Evolutionary conservation across 2,797 vertebrate genomes (phyloP).

Genomic region (Danio tinwini): DNA sequence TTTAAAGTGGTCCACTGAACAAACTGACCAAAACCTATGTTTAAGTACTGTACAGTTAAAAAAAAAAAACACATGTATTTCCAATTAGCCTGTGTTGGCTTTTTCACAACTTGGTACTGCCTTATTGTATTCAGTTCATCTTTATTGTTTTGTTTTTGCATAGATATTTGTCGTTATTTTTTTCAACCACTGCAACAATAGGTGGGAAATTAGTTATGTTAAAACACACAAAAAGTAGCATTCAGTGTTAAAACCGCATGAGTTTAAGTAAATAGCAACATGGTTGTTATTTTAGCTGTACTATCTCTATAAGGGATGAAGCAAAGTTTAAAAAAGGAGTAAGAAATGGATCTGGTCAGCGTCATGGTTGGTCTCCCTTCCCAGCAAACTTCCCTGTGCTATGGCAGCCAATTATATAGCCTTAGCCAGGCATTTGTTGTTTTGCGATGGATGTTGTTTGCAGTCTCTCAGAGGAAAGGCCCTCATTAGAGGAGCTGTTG

Average conservation of each 20-base stretch:
- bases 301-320: not conserved
- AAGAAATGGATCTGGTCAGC: slow-evolving; percentile 26
- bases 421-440: slow-evolving; percentile 39
- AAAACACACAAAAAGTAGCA: too few species aligned
- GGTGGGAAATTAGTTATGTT: too few species aligned
- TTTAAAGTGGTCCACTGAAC: too few species aligned
- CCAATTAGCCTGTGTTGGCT: too few species aligned
- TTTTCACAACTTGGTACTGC: too few species aligned
- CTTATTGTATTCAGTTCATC: too few species aligned
- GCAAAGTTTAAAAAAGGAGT: not conserved
- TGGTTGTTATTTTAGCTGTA: not conserved
- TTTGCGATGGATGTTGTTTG: slow-evolving; percentile 44
- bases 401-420: slow-evolving; percentile 52
- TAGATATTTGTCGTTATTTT: too few species aligned
- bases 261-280: not conserved
- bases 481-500: slow-evolving; percentile 46
- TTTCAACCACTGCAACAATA: too few species aligned
- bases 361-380: slow-evolving; percentile 27
- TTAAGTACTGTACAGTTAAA: too few species aligned
- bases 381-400: slow-evolving; percentile 29
- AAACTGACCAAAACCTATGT: too few species aligned
- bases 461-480: slow-evolving; percentile 44
- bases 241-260: not conserved
- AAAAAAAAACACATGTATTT: too few species aligned
- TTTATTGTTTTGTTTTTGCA: too few species aligned